Percentiles rank a stretch among this genome's conserved stretches.
These are phyloP conservation scores for Ardeotis arabs DNA, from an alignment of 2,113 vertebrate genomes.

Conservation along the genomic window DNA sequence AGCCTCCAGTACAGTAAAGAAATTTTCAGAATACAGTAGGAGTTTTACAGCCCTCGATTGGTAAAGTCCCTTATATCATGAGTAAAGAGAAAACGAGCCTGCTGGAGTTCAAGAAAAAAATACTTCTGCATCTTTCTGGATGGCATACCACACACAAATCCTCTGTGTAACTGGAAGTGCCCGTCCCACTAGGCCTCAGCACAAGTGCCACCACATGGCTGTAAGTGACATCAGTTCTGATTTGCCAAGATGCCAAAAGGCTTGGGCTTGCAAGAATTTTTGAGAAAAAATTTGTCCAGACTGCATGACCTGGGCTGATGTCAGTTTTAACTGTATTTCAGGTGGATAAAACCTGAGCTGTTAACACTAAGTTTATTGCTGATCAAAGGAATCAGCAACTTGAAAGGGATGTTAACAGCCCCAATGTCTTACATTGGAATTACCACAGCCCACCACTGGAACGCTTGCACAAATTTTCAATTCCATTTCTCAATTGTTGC, in stretches of 20 bases:
- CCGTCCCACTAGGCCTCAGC: not conserved
- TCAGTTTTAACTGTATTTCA: not conserved
- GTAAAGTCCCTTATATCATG: not conserved
- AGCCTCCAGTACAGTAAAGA: not conserved
- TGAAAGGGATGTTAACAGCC: not conserved
- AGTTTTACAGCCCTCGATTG: not conserved
- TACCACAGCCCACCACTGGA: not conserved
- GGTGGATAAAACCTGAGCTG: not conserved
- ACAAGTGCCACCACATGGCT: not conserved
- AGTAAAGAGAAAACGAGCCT: not conserved
- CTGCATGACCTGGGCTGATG: not conserved
- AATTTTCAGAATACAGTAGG: not conserved
- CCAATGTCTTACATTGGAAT: not conserved
- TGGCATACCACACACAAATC: not conserved
- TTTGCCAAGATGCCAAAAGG: not conserved
- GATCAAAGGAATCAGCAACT: not conserved
- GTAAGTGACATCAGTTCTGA: not conserved
- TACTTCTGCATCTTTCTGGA: slow-evolving; percentile 17
- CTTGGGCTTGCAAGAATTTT: not conserved
- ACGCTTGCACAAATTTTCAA: not conserved
- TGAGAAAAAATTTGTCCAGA: not conserved
- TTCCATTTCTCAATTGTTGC: not conserved
- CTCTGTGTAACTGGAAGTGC: not conserved
- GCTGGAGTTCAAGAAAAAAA: not conserved
- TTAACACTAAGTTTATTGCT: not conserved